Evolutionary conservation across 2,888 invertebrate species (phyloP).

Genomic region (Hololepta plana): DNA sequence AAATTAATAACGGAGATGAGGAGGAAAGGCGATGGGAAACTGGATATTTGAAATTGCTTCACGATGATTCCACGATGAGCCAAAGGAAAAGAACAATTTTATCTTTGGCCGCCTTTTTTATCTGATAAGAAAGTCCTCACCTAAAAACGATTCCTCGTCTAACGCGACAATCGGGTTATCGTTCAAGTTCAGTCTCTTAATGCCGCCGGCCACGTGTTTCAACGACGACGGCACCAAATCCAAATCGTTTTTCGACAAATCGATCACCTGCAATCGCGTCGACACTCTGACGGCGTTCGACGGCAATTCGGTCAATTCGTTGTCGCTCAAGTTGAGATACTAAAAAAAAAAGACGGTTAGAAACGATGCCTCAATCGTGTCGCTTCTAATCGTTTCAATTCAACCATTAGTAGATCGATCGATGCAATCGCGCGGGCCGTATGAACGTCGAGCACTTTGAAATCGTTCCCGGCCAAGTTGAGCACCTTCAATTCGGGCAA

Average conservation of each 20-base stretch:
- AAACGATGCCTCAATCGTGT: too few relatives aligned
- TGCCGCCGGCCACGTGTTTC: conserved; percentile 31
- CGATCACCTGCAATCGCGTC: conserved; percentile 33
- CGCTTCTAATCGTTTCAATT: too few relatives aligned
- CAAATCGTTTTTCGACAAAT: conserved; percentile 41
- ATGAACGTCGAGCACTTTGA: conserved; percentile 38
- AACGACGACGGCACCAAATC: conserved; percentile 40
- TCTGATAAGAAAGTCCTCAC: conserved; percentile 20
- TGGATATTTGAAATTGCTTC: too few relatives aligned
- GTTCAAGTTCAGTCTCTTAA: conserved; percentile 40
- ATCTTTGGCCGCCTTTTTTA: too few relatives aligned
- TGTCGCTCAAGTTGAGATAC: conserved; percentile 27
- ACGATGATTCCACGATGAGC: too few relatives aligned
- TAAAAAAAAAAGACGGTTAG: too few relatives aligned
- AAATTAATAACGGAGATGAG: too few relatives aligned
- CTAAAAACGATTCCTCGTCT: conserved; percentile 38
- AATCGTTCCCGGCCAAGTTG: conserved; percentile 41
- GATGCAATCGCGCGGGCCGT: conserved; percentile 28
- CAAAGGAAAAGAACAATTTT: too few relatives aligned
- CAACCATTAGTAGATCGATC: too few relatives aligned
- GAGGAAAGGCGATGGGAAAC: too few relatives aligned
- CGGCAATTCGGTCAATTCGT: conserved; percentile 37
- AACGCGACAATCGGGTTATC: conserved; percentile 40
- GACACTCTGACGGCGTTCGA: conserved; percentile 32
- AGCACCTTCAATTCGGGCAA: conserved; percentile 40